Percentiles rank a stretch among this genome's conserved stretches.
Evolutionary conservation across 2,113 vertebrate species (phyloP).

Genomic region (Protomyctophum bolini): DNA sequence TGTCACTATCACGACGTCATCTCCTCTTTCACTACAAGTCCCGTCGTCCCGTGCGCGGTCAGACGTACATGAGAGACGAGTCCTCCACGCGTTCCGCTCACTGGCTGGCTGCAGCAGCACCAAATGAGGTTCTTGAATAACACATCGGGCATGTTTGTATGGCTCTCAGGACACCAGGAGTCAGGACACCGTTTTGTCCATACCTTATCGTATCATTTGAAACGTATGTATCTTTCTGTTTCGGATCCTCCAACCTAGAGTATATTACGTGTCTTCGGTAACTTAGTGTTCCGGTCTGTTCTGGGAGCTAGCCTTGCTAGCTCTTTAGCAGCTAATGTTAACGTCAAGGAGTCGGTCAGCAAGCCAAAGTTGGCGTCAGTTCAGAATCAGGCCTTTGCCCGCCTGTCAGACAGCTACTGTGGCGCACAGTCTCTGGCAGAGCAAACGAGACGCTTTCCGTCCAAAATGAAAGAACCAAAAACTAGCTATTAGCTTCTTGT

Average conservation of each 20-base stretch:
- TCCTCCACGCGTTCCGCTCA: slow-evolving; percentile 4
- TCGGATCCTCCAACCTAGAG: neutral
- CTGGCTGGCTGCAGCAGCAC: neutral
- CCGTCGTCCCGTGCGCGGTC: slow-evolving; percentile 30
- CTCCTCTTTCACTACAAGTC: slow-evolving; percentile 31
- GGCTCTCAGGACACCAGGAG: slow-evolving; percentile 20
- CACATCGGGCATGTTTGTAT: slow-evolving; percentile 26
- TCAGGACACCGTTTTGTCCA: neutral
- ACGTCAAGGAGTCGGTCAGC: slow-evolving; percentile 29
- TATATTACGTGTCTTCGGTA: neutral
- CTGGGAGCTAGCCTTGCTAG: slow-evolving; percentile 11
- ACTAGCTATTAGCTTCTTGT: slow-evolving; percentile 1
- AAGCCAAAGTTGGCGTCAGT: slow-evolving; percentile 49
- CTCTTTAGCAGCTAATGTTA: slow-evolving; percentile 41
- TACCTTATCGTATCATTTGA: neutral
- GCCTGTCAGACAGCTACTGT: neutral
- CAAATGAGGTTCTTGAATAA: slow-evolving; percentile 53
- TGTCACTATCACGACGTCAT: rapidly evolving
- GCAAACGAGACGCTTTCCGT: rapidly evolving
- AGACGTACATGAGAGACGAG: slow-evolving; percentile 34
- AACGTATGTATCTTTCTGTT: slow-evolving; percentile 38
- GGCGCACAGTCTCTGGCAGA: neutral
- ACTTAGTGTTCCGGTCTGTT: neutral
- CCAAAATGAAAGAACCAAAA: neutral
- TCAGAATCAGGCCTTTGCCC: slow-evolving; percentile 27